Conservation (phyloP, 2,797 vertebrate species). For the Platyrinchus mystaceus region DNA sequence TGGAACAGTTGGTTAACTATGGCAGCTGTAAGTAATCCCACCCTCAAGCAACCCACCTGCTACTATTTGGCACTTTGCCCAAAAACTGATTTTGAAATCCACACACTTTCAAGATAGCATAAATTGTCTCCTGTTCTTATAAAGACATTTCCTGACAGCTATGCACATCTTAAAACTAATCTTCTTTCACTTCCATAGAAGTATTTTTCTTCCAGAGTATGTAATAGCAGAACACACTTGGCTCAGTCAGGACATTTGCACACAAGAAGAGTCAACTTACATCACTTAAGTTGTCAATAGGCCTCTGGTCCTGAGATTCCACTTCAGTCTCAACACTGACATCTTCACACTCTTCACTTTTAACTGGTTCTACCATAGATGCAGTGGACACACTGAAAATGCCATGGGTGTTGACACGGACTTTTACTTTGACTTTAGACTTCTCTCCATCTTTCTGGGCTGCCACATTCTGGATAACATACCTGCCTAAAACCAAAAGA, state of each 20-base stretch:
- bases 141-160: not conserved
- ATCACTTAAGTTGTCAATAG: constrained; percentile 65
- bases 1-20: not conserved
- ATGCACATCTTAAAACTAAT: not conserved
- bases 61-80: not conserved
- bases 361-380: constrained; percentile 79
- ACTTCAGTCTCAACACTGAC: constrained; percentile 61
- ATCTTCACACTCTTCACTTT: constrained; percentile 70
- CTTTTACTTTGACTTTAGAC: constrained; percentile 84
- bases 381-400: constrained; percentile 83
- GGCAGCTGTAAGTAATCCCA: not conserved
- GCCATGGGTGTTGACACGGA: constrained; percentile 80
- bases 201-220: not conserved
- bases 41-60: not conserved
- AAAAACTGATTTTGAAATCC: not conserved
- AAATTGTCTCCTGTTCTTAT: not conserved
- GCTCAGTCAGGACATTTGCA: not conserved
- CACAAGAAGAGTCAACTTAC: constrained; percentile 66
- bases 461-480: constrained; percentile 81
- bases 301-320: constrained; percentile 64
- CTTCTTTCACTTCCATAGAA: not conserved
- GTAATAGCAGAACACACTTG: not conserved
- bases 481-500: constrained; percentile 72
- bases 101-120: not conserved
- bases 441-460: constrained; percentile 81